These are phyloP conservation scores for Gibbula magus DNA, from an alignment of 2,888 invertebrate genomes.

Conservation along the genomic window DNA sequence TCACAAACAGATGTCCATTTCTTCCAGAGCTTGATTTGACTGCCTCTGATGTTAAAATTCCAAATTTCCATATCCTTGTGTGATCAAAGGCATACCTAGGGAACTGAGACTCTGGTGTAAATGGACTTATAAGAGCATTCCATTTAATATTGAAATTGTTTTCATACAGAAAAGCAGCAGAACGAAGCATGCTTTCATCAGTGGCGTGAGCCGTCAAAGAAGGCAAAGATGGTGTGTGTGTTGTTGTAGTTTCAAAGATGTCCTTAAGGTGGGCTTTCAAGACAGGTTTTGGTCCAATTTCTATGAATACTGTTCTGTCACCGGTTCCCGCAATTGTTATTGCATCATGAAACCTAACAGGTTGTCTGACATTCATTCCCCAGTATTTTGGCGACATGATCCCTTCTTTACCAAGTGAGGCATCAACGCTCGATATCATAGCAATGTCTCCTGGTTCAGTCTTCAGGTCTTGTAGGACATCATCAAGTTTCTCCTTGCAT, in stretches of 20 bases:
- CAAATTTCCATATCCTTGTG: background rate
- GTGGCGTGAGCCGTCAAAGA: background rate
- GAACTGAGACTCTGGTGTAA: background rate
- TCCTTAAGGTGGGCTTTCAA: conserved; percentile 44
- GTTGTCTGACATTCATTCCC: conserved; percentile 54
- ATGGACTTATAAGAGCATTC: background rate
- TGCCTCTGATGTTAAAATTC: background rate
- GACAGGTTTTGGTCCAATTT: conserved; percentile 63
- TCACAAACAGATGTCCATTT: background rate
- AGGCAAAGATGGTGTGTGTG: background rate
- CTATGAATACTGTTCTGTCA: conserved; percentile 51
- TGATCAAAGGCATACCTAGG: background rate
- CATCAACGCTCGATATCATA: conserved; percentile 59
- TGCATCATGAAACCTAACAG: conserved; percentile 54
- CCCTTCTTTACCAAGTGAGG: conserved; percentile 29
- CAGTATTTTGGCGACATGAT: conserved; percentile 55
- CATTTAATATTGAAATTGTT: background rate
- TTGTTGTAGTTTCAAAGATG: conserved; percentile 32
- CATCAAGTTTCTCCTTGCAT: conserved; percentile 39
- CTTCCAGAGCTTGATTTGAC: background rate
- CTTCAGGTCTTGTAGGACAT: conserved; percentile 35
- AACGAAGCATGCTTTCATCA: background rate
- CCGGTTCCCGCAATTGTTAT: conserved; percentile 27
- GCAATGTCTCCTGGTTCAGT: conserved; percentile 30
- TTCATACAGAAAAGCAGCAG: background rate